These are phyloP conservation scores for Drosophila pegasa DNA, from an alignment of 2,888 invertebrate genomes.

Conservation along the genomic window DNA sequence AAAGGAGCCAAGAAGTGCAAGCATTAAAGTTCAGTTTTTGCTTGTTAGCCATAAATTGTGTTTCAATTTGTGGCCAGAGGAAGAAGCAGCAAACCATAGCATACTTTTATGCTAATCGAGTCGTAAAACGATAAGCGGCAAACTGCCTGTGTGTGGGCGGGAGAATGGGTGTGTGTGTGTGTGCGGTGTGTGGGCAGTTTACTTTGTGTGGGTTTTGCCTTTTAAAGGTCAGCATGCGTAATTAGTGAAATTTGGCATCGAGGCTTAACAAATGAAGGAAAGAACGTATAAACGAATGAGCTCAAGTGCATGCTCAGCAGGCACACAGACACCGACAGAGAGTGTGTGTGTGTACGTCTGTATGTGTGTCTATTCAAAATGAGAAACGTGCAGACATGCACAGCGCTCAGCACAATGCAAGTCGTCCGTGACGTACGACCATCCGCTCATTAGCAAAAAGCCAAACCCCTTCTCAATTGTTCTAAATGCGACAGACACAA, in stretches of 20 bases:
- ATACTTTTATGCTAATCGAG: conserved; percentile 55
- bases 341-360: not conserved
- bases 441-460: conserved; percentile 74
- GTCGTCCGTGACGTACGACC: conserved; percentile 55
- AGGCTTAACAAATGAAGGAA: conserved; percentile 50
- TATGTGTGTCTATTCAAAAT: conserved; percentile 46
- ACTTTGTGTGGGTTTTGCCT: conserved; percentile 11
- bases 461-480: conserved; percentile 49
- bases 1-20: not conserved
- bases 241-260: conserved; percentile 78
- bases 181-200: conserved; percentile 2
- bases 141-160: not conserved
- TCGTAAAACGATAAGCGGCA: conserved; percentile 26
- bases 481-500: conserved; percentile 58
- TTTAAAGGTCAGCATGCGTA: conserved; percentile 65
- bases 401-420: conserved; percentile 44
- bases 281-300: conserved; percentile 49
- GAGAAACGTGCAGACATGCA: conserved; percentile 62
- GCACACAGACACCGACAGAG: conserved; percentile 23
- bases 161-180: not conserved
- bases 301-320: conserved; percentile 54
- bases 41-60: conserved; percentile 16
- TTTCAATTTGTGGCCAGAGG: conserved; percentile 26
- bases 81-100: conserved; percentile 26
- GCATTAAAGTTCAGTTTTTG: conserved; percentile 13